Percentiles rank a stretch among this genome's conserved stretches.
These are phyloP conservation scores for Euleptes europaea DNA, from an alignment of 2,113 vertebrate genomes.

Conservation along the genomic window DNA sequence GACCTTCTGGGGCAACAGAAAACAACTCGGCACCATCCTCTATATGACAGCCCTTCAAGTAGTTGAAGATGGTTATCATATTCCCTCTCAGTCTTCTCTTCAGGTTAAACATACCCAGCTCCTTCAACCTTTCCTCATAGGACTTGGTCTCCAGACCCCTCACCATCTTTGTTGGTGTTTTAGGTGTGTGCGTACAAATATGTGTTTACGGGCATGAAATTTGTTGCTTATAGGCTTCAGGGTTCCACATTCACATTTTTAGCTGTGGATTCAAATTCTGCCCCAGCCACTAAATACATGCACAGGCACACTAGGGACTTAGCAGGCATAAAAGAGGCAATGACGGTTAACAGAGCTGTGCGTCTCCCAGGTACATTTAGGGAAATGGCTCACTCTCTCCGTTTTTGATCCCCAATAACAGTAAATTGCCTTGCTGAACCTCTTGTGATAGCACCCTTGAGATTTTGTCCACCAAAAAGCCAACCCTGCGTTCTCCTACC, in stretches of 20 bases:
- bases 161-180: too few relatives aligned
- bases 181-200: too few relatives aligned
- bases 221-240: neutral
- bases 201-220: neutral
- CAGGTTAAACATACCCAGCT: too few relatives aligned
- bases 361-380: neutral
- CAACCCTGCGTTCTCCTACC: neutral
- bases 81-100: too few relatives aligned
- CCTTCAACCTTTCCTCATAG: too few relatives aligned
- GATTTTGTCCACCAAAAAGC: too few relatives aligned
- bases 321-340: neutral
- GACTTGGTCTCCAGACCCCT: too few relatives aligned
- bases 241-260: neutral
- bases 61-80: too few relatives aligned
- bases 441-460: neutral
- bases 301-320: neutral
- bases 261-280: neutral
- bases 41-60: too few relatives aligned
- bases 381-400: neutral
- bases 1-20: too few relatives aligned
- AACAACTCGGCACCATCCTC: too few relatives aligned
- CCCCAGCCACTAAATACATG: neutral
- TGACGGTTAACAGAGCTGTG: neutral
- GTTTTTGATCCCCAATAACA: neutral
- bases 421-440: neutral